A percentile compares a stretch with the other conserved stretches of the same genome.
phyloP scores from a whole-genome alignment of 2,113 vertebrate species.

The pig (Sus scrofa) region DNA sequence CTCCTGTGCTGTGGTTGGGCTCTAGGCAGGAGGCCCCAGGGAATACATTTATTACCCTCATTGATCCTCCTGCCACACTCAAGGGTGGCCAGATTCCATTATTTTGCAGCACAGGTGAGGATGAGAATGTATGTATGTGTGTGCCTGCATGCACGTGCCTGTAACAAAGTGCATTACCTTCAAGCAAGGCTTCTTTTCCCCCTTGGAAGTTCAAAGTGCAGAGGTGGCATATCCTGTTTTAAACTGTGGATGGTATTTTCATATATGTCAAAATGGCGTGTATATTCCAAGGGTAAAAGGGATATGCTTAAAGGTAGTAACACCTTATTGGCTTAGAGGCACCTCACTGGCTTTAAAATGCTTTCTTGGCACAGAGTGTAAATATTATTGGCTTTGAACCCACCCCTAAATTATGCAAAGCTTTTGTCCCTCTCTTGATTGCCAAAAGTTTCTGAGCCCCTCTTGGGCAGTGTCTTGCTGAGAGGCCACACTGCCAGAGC shows the following conservation, averaged over 20 bases:
- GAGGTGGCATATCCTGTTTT: constrained; percentile 77
- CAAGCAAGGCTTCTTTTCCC: constrained; percentile 66
- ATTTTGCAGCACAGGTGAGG: not conserved
- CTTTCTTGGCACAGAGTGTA: constrained; percentile 80
- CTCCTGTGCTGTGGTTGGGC: not conserved
- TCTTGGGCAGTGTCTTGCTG: constrained; percentile 62
- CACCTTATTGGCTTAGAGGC: constrained; percentile 82
- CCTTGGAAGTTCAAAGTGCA: constrained; percentile 68
- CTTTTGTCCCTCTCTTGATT: constrained; percentile 74
- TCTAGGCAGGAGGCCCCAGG: not conserved
- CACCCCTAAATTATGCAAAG: constrained; percentile 69
- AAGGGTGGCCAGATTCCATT: constrained; percentile 42
- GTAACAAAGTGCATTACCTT: constrained; percentile 30
- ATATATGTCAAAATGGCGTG: constrained; percentile 76
- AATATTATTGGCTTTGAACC: constrained; percentile 82
- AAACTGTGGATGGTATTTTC: constrained; percentile 75
- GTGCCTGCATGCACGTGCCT: not conserved
- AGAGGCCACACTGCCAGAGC: constrained; percentile 73
- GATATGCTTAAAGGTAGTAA: constrained; percentile 79
- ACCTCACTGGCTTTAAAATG: constrained; percentile 83
- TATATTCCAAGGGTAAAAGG: constrained; percentile 83
- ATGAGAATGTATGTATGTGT: constrained; percentile 5
- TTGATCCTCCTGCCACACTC: constrained; percentile 50
- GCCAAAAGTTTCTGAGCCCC: not conserved
- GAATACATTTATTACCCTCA: not conserved